A percentile compares a stretch with the other conserved stretches of the same genome.
Conservation (phyloP, 2,113 vertebrate species). For the Motacilla alba region DNA sequence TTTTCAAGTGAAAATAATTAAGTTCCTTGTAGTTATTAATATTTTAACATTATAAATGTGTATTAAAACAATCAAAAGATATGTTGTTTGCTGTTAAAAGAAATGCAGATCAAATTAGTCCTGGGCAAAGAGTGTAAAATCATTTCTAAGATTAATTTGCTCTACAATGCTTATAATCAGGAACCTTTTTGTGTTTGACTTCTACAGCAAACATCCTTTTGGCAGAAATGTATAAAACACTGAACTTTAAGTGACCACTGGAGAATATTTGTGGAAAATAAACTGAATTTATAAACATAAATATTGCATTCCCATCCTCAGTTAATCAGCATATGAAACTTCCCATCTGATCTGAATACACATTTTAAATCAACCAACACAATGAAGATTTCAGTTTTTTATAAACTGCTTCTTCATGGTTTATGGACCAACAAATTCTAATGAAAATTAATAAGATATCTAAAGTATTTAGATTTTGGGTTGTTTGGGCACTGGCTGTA, state of each 20-base stretch:
- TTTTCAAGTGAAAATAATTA: neutral
- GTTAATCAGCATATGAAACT: neutral
- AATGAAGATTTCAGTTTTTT: neutral
- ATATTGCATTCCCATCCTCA: neutral
- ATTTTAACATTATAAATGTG: neutral
- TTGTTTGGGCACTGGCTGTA: neutral
- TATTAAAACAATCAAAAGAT: neutral
- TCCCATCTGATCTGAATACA: neutral
- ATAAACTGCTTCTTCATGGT: neutral
- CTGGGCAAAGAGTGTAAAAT: neutral
- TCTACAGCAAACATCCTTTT: neutral
- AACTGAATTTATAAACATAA: neutral
- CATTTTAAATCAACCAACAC: neutral
- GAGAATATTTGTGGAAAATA: conserved; percentile 7
- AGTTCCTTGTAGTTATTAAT: neutral
- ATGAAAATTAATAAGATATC: neutral
- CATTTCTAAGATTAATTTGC: conserved; percentile 3
- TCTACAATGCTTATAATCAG: neutral
- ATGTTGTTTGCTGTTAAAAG: neutral
- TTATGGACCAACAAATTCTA: neutral
- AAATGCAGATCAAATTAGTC: neutral
- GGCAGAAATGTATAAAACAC: neutral
- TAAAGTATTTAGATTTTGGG: neutral
- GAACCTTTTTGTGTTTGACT: neutral
- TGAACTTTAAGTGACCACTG: conserved; percentile 20